A percentile compares a stretch with the other conserved stretches of the same genome.
Evolutionary conservation across 2,113 vertebrate species (phyloP).

Genomic region (Calyptommatus sinebrachiatus): DNA sequence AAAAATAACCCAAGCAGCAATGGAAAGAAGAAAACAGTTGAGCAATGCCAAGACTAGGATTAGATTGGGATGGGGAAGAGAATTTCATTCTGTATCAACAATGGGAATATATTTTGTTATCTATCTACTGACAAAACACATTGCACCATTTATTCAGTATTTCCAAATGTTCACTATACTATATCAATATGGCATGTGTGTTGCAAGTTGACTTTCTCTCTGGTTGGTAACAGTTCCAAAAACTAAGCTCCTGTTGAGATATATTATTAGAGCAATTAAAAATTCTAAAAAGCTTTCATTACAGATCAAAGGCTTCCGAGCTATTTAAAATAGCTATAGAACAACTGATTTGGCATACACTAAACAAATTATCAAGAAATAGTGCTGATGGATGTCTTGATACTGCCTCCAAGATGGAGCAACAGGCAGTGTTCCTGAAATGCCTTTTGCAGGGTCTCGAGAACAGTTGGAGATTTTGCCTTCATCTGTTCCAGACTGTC

Average conservation of each 20-base stretch:
- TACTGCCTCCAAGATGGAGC: too few species aligned
- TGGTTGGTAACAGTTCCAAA: not conserved
- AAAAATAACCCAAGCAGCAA: not conserved
- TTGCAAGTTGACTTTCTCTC: not conserved
- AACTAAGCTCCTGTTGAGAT: not conserved
- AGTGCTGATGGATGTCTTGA: not conserved
- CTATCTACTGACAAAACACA: not conserved
- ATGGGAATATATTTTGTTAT: too few species aligned
- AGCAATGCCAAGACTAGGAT: too few species aligned
- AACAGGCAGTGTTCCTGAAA: too few species aligned
- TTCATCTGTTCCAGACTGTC: too few species aligned
- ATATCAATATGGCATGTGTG: not conserved
- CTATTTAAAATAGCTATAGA: not conserved
- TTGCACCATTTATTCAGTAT: not conserved
- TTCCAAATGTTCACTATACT: not conserved
- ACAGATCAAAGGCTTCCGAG: not conserved
- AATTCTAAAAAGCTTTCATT: not conserved
- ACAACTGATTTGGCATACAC: slow-evolving; percentile 21
- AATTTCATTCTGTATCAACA: too few species aligned
- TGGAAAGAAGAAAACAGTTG: too few species aligned
- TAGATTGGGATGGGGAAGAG: too few species aligned
- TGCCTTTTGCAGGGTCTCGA: too few species aligned
- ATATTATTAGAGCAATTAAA: not conserved
- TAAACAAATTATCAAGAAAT: not conserved
- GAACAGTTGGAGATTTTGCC: too few species aligned